A percentile compares a stretch with the other conserved stretches of the same genome.
These are phyloP conservation scores for Papilio aristodemus DNA, from an alignment of 1,140 invertebrate species.

Conservation along the genomic window DNA sequence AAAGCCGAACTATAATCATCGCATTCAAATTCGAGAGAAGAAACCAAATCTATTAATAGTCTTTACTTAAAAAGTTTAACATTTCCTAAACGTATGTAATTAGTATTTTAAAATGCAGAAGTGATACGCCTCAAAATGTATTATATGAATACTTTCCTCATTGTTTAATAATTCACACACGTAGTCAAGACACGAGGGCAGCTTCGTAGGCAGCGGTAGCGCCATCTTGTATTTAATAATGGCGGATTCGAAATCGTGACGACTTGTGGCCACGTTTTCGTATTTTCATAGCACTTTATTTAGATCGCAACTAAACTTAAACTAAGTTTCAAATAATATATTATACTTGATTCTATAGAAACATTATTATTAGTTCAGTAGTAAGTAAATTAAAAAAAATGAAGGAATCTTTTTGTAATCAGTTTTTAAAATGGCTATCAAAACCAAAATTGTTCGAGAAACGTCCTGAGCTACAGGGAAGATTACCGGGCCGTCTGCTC, in stretches of 20 bases:
- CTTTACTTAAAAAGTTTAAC: too few relatives aligned
- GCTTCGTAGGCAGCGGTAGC: neutral
- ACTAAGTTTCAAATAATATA: neutral
- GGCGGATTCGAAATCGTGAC: neutral
- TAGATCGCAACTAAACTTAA: neutral
- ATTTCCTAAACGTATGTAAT: too few relatives aligned
- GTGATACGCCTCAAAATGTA: too few relatives aligned
- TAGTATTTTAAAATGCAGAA: too few relatives aligned
- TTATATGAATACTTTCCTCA: neutral
- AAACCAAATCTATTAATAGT: neutral
- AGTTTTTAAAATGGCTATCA: neutral
- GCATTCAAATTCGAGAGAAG: neutral
- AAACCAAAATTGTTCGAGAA: neutral
- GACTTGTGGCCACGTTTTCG: neutral
- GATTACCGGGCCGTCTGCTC: neutral
- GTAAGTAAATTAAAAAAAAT: too few relatives aligned
- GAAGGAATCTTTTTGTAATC: too few relatives aligned
- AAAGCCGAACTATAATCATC: neutral
- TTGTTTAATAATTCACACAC: neutral
- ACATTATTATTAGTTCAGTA: too few relatives aligned
- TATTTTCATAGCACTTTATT: neutral
- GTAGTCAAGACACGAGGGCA: too few relatives aligned
- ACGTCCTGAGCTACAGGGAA: neutral
- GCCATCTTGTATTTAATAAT: constrained; percentile 12
- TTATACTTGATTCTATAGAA: too few relatives aligned